Evolutionary conservation across 2,113 vertebrate genomes (phyloP).

Genomic region (Isurus oxyrinchus): DNA sequence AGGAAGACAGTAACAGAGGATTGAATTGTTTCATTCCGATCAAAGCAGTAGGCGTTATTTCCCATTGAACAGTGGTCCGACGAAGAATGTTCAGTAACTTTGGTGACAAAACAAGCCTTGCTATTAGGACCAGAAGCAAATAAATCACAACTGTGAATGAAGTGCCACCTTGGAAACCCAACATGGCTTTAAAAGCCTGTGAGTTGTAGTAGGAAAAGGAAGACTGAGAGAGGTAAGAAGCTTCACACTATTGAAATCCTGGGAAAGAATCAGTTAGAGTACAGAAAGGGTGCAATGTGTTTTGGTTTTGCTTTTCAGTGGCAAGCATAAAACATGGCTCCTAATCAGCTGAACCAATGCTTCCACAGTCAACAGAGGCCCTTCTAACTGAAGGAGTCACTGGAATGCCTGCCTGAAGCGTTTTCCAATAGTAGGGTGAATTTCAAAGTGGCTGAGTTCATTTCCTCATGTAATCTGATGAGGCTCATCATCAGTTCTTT

Average conservation of each 20-base stretch:
- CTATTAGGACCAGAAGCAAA: background rate
- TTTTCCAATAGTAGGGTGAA: background rate
- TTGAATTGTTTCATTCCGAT: background rate
- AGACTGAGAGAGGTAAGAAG: background rate
- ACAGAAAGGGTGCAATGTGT: background rate
- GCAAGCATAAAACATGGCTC: background rate
- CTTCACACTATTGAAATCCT: background rate
- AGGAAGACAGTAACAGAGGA: background rate
- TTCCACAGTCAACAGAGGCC: background rate
- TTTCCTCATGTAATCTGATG: background rate
- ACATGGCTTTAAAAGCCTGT: background rate
- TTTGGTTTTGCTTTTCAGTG: background rate
- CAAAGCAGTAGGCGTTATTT: background rate
- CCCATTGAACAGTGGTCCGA: background rate
- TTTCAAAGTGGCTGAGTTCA: background rate
- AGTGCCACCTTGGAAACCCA: background rate
- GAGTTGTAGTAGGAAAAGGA: background rate
- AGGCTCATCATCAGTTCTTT: background rate
- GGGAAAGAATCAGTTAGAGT: background rate
- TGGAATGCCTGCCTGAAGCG: background rate
- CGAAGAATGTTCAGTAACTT: background rate
- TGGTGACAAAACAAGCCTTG: background rate
- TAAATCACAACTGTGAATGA: background rate
- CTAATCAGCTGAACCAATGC: background rate
- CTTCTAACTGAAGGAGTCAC: background rate